phyloP scores from a whole-genome alignment of 2,113 vertebrate species.

The Callipepla californica region DNA sequence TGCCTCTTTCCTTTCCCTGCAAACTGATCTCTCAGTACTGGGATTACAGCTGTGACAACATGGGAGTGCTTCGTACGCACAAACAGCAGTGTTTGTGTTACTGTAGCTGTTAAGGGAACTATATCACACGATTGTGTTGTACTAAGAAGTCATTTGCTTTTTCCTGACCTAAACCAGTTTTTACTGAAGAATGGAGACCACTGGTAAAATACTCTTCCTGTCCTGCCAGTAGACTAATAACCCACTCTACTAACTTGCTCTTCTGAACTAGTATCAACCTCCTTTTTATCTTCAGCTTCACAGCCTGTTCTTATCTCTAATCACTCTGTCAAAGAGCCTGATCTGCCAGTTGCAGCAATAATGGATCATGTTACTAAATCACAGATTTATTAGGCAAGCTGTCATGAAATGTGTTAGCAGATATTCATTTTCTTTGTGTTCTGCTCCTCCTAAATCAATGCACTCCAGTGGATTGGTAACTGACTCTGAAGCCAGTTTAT shows the following conservation, averaged over 20 bases:
- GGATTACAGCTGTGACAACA: constrained; percentile 29
- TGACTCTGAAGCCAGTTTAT: background rate
- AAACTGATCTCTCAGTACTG: background rate
- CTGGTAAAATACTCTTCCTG: background rate
- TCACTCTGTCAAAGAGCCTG: constrained; percentile 13
- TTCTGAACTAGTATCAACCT: background rate
- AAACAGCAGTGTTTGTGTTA: background rate
- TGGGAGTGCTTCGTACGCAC: background rate
- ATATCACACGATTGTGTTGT: background rate
- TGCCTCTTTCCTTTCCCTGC: background rate
- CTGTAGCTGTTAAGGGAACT: background rate
- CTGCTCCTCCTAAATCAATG: background rate
- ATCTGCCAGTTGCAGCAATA: constrained; percentile 23
- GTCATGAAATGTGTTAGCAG: background rate
- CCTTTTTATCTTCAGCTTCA: constrained; percentile 32
- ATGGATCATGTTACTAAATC: constrained; percentile 26
- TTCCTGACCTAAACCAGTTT: background rate
- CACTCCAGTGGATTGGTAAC: background rate
- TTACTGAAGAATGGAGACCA: background rate
- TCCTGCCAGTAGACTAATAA: background rate
- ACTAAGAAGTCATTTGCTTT: background rate
- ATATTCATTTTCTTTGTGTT: background rate
- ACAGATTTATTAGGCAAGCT: background rate
- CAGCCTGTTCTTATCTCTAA: constrained; percentile 27
- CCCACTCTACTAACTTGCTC: background rate